Evolutionary conservation across 2,888 invertebrate genomes (phyloP).

Genomic region (Drosophila affinis): DNA sequence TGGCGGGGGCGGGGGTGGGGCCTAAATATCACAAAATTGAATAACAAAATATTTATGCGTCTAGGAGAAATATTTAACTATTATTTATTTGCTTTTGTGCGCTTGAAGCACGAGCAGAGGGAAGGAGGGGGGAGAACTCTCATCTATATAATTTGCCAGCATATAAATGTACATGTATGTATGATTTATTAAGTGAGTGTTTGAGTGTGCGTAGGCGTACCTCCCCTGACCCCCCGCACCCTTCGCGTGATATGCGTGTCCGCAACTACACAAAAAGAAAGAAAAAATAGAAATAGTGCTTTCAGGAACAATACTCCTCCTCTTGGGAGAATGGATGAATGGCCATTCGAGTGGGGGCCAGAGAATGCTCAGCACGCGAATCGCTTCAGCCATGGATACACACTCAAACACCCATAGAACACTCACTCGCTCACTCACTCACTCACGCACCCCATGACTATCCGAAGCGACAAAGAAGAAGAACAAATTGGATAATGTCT

Average conservation of each 20-base stretch:
- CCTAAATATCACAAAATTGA: conserved; percentile 75
- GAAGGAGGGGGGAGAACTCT: conserved; percentile 35
- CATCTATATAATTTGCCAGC: conserved; percentile 76
- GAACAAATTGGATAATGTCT: conserved; percentile 79
- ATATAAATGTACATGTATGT: conserved; percentile 36
- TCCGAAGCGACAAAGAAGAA: conserved; percentile 36
- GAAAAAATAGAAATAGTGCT: conserved; percentile 59
- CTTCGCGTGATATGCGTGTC: conserved; percentile 53
- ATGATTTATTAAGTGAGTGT: conserved; percentile 72
- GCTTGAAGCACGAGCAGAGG: conserved; percentile 47
- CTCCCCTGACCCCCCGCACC: not conserved
- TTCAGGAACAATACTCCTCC: conserved; percentile 62
- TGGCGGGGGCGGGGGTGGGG: conserved; percentile 22
- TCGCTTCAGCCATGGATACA: conserved; percentile 72
- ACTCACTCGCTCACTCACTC: conserved; percentile 53
- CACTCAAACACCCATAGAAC: conserved; percentile 38
- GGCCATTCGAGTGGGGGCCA: conserved; percentile 65
- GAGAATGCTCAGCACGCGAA: conserved; percentile 72
- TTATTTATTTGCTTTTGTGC: conserved; percentile 67
- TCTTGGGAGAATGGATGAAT: conserved; percentile 57
- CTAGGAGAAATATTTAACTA: conserved; percentile 65
- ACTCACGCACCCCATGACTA: conserved; percentile 37
- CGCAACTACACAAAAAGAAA: conserved; percentile 49
- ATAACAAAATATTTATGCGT: conserved; percentile 71
- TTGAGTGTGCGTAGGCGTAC: conserved; percentile 17